Evolutionary conservation across 2,797 vertebrate species (phyloP).

Genomic region (Scarus forsteni): DNA sequence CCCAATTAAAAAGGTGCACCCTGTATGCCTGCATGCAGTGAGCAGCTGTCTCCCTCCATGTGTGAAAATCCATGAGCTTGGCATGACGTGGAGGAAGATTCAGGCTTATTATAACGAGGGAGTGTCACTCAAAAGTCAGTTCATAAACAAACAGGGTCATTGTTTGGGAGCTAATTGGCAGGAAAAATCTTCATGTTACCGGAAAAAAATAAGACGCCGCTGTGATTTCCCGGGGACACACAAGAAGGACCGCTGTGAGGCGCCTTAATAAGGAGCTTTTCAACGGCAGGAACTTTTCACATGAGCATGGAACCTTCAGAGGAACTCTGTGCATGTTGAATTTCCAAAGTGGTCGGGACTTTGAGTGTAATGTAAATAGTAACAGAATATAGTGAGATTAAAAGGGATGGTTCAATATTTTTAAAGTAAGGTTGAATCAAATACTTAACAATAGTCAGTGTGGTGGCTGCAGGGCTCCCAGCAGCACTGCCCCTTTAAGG

Average conservation of each 20-base stretch:
- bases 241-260: constrained; percentile 29
- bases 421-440: no score
- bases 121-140: constrained; percentile 76
- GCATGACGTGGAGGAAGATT: constrained; percentile 55
- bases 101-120: constrained; percentile 70
- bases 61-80: constrained; percentile 71
- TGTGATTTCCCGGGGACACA: constrained; percentile 73
- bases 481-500: no score
- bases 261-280: no score
- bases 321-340: no score
- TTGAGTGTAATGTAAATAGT: no score
- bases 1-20: constrained; percentile 78
- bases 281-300: no score
- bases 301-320: no score
- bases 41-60: constrained; percentile 60
- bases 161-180: constrained; percentile 80
- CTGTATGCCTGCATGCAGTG: constrained; percentile 53
- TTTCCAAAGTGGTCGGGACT: no score
- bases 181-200: constrained; percentile 70
- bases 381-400: no score
- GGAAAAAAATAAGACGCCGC: constrained; percentile 75
- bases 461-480: no score
- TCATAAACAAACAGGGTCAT: constrained; percentile 79
- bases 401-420: no score
- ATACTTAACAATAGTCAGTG: no score